Percentiles rank a stretch among this genome's conserved stretches.
Evolutionary conservation across 2,888 invertebrate genomes (phyloP).

Genomic region (Malacosoma neustria): DNA sequence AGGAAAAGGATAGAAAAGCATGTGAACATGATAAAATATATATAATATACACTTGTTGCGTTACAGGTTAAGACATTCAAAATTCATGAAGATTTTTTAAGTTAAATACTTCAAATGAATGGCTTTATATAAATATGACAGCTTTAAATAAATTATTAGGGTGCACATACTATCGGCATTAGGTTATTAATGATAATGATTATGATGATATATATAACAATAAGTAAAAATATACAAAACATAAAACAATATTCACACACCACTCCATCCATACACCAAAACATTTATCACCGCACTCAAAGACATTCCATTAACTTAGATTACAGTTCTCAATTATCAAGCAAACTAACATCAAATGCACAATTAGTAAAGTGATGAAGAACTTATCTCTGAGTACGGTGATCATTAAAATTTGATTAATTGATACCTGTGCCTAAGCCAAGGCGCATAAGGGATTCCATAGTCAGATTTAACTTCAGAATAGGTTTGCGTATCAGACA

Average conservation of each 20-base stretch:
- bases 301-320: too few relatives aligned
- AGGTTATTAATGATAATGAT: constrained; percentile 14
- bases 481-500: constrained; percentile 89
- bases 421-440: constrained; percentile 88
- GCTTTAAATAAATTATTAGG: constrained; percentile 6
- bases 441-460: constrained; percentile 88
- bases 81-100: too few relatives aligned
- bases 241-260: not conserved
- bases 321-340: too few relatives aligned
- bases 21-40: constrained; percentile 28
- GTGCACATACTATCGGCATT: constrained; percentile 13
- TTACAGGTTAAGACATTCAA: too few relatives aligned
- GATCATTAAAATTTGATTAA: constrained; percentile 6
- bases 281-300: too few relatives aligned
- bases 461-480: constrained; percentile 84
- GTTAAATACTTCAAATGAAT: too few relatives aligned
- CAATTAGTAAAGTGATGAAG: too few relatives aligned
- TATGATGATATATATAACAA: constrained; percentile 14
- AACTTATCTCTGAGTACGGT: too few relatives aligned
- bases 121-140: constrained; percentile 1
- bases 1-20: constrained; percentile 45
- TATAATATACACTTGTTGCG: not conserved
- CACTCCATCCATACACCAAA: not conserved
- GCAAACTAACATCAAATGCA: too few relatives aligned
- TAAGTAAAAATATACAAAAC: constrained; percentile 15